These are phyloP conservation scores for Cydia splendana DNA, from an alignment of 1,140 invertebrate species.

Conservation along the genomic window DNA sequence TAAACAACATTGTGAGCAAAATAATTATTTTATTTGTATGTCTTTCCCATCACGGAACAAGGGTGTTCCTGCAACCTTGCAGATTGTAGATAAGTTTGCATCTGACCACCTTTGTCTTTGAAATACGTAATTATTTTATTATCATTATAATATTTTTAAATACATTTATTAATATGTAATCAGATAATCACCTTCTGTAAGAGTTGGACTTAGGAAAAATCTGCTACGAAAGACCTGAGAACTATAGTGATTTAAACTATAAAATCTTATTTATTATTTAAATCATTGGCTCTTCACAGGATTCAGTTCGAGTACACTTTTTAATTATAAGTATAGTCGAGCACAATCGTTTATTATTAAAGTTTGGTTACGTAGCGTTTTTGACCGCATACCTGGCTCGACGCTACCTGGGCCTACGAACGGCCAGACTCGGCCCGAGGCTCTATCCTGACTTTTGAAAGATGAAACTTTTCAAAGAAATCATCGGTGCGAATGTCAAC, in stretches of 20 bases:
- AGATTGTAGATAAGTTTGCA: too few relatives aligned
- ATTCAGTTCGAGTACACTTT: slow-evolving; percentile 50
- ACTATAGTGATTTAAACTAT: too few relatives aligned
- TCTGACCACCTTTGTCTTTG: too few relatives aligned
- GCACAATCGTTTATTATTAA: slow-evolving; percentile 69
- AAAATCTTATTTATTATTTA: too few relatives aligned
- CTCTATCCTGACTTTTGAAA: neutral
- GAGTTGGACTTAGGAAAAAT: neutral
- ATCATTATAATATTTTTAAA: too few relatives aligned
- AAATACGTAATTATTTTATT: too few relatives aligned
- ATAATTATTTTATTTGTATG: too few relatives aligned
- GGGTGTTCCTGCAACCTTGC: too few relatives aligned
- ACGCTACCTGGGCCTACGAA: slow-evolving; percentile 17
- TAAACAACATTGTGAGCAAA: too few relatives aligned
- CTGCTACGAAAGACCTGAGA: neutral
- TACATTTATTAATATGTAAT: too few relatives aligned
- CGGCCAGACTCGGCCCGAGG: slow-evolving; percentile 2
- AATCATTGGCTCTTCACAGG: neutral
- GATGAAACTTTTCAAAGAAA: neutral
- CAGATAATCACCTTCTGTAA: too few relatives aligned
- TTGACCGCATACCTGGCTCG: slow-evolving; percentile 62
- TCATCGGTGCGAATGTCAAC: neutral
- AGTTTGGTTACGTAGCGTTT: slow-evolving; percentile 68
- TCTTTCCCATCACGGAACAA: too few relatives aligned
- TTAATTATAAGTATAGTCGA: slow-evolving; percentile 60